Percentiles rank a stretch among this genome's conserved stretches.
Evolutionary conservation across 2,113 vertebrate species (phyloP).

Genomic region (Varanus komodoensis): DNA sequence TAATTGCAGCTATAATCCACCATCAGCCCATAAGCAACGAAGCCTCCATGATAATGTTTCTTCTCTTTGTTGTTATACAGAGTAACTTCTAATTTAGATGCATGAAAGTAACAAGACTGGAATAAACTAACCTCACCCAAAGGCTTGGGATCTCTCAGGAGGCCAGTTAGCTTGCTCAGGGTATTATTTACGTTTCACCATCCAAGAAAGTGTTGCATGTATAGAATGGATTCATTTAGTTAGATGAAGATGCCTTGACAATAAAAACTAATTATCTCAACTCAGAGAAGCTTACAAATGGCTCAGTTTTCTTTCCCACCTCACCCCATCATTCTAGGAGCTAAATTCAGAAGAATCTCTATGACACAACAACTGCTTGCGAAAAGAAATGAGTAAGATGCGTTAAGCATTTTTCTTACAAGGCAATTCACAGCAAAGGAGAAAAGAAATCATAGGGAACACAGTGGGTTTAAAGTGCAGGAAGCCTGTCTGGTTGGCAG

Average conservation of each 20-base stretch:
- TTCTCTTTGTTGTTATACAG: constrained; percentile 32
- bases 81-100: constrained; percentile 20
- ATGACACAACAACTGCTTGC: neutral
- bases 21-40: constrained; percentile 4
- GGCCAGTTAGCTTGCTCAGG: constrained; percentile 19
- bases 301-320: neutral
- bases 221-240: constrained; percentile 6
- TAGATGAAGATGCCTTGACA: constrained; percentile 5
- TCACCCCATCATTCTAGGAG: neutral
- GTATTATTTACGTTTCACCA: constrained; percentile 35
- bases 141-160: constrained; percentile 40
- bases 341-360: neutral
- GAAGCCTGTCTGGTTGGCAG: constrained; percentile 11
- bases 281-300: neutral
- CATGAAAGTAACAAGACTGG: constrained; percentile 7
- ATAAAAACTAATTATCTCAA: constrained; percentile 25
- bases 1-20: constrained; percentile 28
- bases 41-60: neutral
- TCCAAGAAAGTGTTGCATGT: constrained; percentile 23
- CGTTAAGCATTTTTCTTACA: constrained; percentile 10
- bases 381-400: constrained; percentile 38
- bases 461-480: constrained; percentile 10
- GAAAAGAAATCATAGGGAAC: constrained; percentile 1
- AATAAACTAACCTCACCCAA: constrained; percentile 32
- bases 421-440: constrained; percentile 12